Evolutionary conservation across 2,113 vertebrate genomes (phyloP), one percentile per base, ranked within the genome.

Genomic region (Anser cygnoides): DNA sequence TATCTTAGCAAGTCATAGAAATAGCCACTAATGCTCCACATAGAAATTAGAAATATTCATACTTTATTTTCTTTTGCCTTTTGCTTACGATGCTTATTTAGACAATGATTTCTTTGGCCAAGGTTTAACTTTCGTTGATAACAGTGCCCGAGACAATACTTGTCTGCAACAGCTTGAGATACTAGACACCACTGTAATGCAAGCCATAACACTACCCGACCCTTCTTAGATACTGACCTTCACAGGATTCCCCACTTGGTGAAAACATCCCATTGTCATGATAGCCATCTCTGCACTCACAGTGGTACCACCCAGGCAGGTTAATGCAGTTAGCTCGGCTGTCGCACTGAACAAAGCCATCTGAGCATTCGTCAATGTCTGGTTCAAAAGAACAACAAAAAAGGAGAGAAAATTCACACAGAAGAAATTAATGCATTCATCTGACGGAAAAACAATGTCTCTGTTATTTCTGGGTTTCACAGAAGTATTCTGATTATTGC

Each of bases 241-340:
- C 98, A 94, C 99, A 99, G 1, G 99, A 99, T 72, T 99, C 99
- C 97, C 99, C 99, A 54, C 98, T 98, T 84, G 98, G 97, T 35
- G 99, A 99, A 97, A 99, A 99, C 98, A 99, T 98, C 84, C 99
- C 99, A 96, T 99, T 99, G 98, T 99, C 99, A 94, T 99, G 99
- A 98, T 99, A 99, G 94, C 99, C 99, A 3, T 99, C 99, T 39
- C 99, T 99, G 95, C 99, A 99, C 84, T 99, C 99, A 4, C 99
- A 99, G 98, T 99, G 99, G 98, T 99, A 99, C 99, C 99, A 99
- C 22, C 99, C 99, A 33, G 99, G 99, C 96, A 99, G 98, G 98
- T 99, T 99, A 94, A 99, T 98, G 97, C 99, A 99, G 97, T 97
- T 98, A 90, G 99, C 99, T 92, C 98, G 99, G 95, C 98, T 99